Percentiles rank a stretch among this genome's conserved stretches.
Conservation (phyloP, 2,888 invertebrate species). For the Leucophenga maculata region DNA sequence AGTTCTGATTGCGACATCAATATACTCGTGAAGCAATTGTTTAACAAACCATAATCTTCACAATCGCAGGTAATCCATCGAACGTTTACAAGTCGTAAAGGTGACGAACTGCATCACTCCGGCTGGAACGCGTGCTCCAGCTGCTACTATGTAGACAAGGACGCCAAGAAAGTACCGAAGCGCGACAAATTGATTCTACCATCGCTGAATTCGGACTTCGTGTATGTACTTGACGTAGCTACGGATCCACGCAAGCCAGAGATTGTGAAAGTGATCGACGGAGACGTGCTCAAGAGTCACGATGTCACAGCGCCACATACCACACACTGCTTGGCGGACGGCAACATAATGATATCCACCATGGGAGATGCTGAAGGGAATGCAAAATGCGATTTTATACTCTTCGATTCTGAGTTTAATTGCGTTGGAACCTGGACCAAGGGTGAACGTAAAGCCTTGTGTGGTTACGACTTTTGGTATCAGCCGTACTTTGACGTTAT, state of each 20-base stretch:
- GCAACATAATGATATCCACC: conserved; percentile 95
- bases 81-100: conserved; percentile 81
- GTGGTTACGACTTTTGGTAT: conserved; percentile 98
- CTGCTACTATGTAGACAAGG: conserved; percentile 76
- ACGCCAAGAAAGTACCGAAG: conserved; percentile 73
- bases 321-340: conserved; percentile 91
- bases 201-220: conserved; percentile 83
- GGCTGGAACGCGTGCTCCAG: conserved; percentile 99
- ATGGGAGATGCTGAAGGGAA: conserved; percentile 92
- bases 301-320: conserved; percentile 93
- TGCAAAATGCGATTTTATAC: conserved; percentile 88
- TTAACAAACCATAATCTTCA: not conserved
- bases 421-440: conserved; percentile 81
- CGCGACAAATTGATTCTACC: conserved; percentile 89
- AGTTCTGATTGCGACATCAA: not conserved
- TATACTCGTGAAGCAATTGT: not conserved
- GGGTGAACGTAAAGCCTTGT: conserved; percentile 77
- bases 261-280: conserved; percentile 86
- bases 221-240: conserved; percentile 88
- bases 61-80: conserved; percentile 86
- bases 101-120: conserved; percentile 94
- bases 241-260: conserved; percentile 82
- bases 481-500: conserved; percentile 94
- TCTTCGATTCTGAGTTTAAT: conserved; percentile 85
- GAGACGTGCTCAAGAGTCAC: conserved; percentile 81